Evolutionary conservation across 2,888 invertebrate genomes (phyloP).

Genomic region (Sipha maydis): DNA sequence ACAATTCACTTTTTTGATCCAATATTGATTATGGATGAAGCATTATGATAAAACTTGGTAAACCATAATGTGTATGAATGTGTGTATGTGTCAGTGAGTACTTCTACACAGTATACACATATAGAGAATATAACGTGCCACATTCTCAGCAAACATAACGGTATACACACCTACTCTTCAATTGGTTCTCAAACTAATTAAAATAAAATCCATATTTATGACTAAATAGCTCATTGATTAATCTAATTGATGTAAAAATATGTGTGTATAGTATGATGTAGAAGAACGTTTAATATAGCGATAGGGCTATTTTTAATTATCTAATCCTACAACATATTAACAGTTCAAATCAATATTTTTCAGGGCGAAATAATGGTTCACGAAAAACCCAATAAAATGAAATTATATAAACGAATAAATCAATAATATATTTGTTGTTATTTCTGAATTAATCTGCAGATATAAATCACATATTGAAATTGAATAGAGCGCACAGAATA

Average conservation of each 20-base stretch:
- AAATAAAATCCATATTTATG: conserved; percentile 23
- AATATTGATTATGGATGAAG: conserved; percentile 10
- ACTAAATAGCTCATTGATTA: not conserved
- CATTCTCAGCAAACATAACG: conserved; percentile 61
- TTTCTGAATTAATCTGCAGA: not conserved
- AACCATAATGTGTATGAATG: not conserved
- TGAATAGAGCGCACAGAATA: conserved; percentile 31
- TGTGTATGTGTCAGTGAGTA: conserved; percentile 11
- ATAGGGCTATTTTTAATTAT: not conserved
- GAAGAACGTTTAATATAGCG: not conserved
- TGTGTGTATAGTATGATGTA: not conserved
- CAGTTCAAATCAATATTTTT: not conserved
- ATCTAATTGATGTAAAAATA: not conserved
- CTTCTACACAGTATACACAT: conserved; percentile 33
- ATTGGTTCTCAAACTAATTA: conserved; percentile 61
- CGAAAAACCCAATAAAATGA: not conserved
- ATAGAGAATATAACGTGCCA: conserved; percentile 60
- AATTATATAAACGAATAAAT: not conserved
- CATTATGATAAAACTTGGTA: conserved; percentile 12
- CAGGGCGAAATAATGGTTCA: not conserved
- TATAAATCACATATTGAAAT: not conserved
- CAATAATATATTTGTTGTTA: not conserved
- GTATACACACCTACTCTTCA: conserved; percentile 62
- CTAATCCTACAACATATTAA: not conserved
- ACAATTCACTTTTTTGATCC: not conserved